phyloP scores from a whole-genome alignment of 2,113 vertebrate genomes.

The Forbesichthys papilliferus region DNA sequence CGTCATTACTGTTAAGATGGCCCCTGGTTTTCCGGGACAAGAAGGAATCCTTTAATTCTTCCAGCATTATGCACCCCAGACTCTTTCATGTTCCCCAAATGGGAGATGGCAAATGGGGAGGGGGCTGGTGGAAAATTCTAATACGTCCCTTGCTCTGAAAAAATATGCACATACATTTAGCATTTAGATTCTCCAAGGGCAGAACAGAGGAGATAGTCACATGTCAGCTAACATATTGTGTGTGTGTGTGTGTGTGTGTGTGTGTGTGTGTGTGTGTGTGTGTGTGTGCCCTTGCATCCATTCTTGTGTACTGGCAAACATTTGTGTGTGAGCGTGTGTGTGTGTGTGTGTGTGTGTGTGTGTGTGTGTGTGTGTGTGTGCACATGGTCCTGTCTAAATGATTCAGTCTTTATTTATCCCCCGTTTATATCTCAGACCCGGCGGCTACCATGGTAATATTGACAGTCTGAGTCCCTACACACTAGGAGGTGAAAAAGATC shows the following conservation, averaged over 20 bases:
- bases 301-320: slow-evolving; percentile 76
- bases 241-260: slow-evolving; percentile 31
- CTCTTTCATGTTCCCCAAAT: slow-evolving; percentile 91
- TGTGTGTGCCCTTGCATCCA: slow-evolving; percentile 69
- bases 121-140: slow-evolving; percentile 88
- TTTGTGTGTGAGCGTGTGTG: slow-evolving; percentile 78
- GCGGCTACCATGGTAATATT: slow-evolving; percentile 72
- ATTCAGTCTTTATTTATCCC: slow-evolving; percentile 87
- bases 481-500: slow-evolving; percentile 71
- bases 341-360: slow-evolving; percentile 78
- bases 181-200: slow-evolving; percentile 93
- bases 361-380: slow-evolving; percentile 69
- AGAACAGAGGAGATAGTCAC: slow-evolving; percentile 88
- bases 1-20: slow-evolving; percentile 83
- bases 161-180: slow-evolving; percentile 99
- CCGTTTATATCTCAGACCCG: slow-evolving; percentile 83
- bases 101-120: slow-evolving; percentile 49
- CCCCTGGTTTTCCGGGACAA: slow-evolving; percentile 86
- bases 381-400: slow-evolving; percentile 81
- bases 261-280: slow-evolving; percentile 57
- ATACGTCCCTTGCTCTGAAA: slow-evolving; percentile 91
- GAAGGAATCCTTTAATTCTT: slow-evolving; percentile 93
- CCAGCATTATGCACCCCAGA: slow-evolving; percentile 94
- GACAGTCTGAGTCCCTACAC: slow-evolving; percentile 59
- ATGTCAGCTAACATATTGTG: slow-evolving; percentile 79